Evolutionary conservation across 1,140 invertebrate genomes (phyloP).

Genomic region (Aricia agestis): DNA sequence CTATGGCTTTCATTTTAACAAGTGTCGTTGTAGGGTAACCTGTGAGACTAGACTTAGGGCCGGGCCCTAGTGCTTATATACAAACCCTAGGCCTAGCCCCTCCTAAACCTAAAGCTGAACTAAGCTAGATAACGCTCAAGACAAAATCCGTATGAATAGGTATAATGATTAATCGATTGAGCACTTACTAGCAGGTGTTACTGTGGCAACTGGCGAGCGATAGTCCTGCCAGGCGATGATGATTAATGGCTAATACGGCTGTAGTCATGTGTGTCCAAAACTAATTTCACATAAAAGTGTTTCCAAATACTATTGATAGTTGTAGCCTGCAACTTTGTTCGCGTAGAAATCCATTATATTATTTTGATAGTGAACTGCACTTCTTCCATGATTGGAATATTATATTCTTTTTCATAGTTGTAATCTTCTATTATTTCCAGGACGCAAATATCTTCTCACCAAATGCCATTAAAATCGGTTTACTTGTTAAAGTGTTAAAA

Average conservation of each 20-base stretch:
- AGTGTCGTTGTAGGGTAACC: constrained; percentile 3
- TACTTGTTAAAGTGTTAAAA: too few species aligned
- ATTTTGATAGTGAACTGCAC: too few species aligned
- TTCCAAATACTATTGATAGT: too few species aligned
- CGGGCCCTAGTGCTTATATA: constrained; percentile 25
- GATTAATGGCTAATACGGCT: background rate
- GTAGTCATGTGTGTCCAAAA: background rate
- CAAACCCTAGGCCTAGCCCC: constrained; percentile 17
- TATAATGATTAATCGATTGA: background rate
- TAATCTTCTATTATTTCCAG: too few species aligned
- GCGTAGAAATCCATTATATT: too few species aligned
- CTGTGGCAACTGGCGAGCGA: background rate
- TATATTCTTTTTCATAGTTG: too few species aligned
- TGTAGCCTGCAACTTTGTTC: too few species aligned
- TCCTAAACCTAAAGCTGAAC: background rate
- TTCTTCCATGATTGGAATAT: too few species aligned
- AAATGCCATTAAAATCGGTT: too few species aligned
- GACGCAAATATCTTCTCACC: too few species aligned
- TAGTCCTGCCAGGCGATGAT: background rate
- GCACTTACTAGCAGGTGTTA: background rate
- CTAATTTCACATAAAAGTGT: too few species aligned
- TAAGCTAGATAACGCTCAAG: background rate
- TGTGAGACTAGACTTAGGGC: background rate
- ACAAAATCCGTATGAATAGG: background rate
- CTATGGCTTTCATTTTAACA: constrained; percentile 25